These are phyloP conservation scores for Hermaeophaga mercurialis DNA, from an alignment of 2,888 invertebrate species.

Conservation along the genomic window DNA sequence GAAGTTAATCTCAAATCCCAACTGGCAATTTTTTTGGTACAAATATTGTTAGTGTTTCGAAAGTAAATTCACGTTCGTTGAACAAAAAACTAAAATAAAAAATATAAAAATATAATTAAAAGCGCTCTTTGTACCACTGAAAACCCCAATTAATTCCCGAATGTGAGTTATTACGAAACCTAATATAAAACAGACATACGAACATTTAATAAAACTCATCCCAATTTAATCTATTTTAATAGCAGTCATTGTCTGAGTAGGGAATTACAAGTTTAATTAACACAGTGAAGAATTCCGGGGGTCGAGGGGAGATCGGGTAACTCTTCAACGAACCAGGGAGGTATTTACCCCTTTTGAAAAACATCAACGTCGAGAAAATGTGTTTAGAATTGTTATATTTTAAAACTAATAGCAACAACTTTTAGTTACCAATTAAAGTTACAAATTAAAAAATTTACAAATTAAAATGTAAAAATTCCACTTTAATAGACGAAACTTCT, in stretches of 20 bases:
- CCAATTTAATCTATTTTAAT: constrained; percentile 58
- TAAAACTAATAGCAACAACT: too few relatives aligned
- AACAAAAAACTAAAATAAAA: background rate
- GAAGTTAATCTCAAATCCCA: too few relatives aligned
- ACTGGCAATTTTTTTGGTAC: too few relatives aligned
- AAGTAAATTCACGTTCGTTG: background rate
- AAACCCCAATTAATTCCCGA: constrained; percentile 50
- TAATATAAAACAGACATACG: constrained; percentile 53
- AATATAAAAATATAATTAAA: background rate
- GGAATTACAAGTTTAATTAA: constrained; percentile 58
- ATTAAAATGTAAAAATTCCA: too few relatives aligned
- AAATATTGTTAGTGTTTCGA: too few relatives aligned
- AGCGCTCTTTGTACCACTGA: background rate
- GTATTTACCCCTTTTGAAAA: too few relatives aligned
- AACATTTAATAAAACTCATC: constrained; percentile 57
- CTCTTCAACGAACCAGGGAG: too few relatives aligned
- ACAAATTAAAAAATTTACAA: too few relatives aligned
- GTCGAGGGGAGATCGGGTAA: constrained; percentile 5
- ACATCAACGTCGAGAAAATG: too few relatives aligned
- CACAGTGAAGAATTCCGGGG: constrained; percentile 49
- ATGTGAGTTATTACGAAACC: constrained; percentile 50
- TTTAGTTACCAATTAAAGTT: too few relatives aligned
- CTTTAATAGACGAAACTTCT: background rate
- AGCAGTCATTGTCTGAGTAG: constrained; percentile 57
- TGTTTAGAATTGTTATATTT: too few relatives aligned